A percentile compares a stretch with the other conserved stretches of the same genome.
Conservation (phyloP, 2,888 invertebrate genomes). For the Parnassius smintheus region DNA sequence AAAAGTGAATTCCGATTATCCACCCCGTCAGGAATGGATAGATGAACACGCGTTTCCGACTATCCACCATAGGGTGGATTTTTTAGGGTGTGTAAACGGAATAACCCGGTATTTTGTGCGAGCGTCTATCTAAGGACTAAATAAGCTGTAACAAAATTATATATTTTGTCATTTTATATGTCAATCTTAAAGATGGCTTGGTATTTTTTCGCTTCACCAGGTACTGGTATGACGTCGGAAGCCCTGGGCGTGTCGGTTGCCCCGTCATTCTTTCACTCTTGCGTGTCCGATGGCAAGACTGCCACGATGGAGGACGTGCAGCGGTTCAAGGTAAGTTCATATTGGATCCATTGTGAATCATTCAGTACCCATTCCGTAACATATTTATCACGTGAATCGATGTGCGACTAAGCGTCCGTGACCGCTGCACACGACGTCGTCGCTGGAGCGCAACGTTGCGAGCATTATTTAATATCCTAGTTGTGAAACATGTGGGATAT, state of each 20-base stretch:
- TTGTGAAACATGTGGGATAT: constrained; percentile 15
- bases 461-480: constrained; percentile 19
- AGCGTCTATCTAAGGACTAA: no score
- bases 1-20: no score
- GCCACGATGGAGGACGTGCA: constrained; percentile 98
- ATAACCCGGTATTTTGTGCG: no score
- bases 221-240: constrained; percentile 97
- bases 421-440: constrained; percentile 3
- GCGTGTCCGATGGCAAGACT: constrained; percentile 96
- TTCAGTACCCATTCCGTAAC: constrained; percentile 12
- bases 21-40: no score
- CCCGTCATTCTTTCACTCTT: constrained; percentile 97
- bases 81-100: no score
- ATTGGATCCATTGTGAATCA: constrained; percentile 6
- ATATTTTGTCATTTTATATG: no score
- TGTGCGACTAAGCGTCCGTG: constrained; percentile 17
- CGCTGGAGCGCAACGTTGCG: constrained; percentile 7
- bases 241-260: constrained; percentile 97
- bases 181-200: not conserved
- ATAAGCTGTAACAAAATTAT: no score
- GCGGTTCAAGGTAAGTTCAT: constrained; percentile 90
- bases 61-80: no score
- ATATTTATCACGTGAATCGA: constrained; percentile 8
- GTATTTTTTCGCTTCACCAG: constrained; percentile 44
- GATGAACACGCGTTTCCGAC: no score